Percentiles rank a stretch among this genome's conserved stretches.
These are phyloP conservation scores for Pogoniulus pusillus DNA, from an alignment of 2,797 vertebrate genomes.

Conservation along the genomic window DNA sequence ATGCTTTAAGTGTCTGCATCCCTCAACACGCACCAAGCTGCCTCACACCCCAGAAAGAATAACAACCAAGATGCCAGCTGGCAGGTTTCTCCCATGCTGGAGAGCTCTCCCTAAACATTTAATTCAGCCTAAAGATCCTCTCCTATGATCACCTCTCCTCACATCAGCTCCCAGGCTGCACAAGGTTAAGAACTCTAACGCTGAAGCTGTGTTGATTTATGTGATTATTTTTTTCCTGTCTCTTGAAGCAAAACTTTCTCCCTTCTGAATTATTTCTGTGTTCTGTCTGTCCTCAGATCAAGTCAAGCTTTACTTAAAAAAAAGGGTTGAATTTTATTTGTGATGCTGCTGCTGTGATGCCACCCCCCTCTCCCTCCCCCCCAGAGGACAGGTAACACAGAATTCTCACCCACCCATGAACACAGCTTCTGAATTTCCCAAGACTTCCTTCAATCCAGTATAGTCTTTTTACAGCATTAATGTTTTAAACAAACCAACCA, in stretches of 20 bases:
- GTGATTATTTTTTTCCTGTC: fast-evolving
- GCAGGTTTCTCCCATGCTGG: neutral
- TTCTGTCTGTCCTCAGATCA: neutral
- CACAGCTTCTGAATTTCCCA: neutral
- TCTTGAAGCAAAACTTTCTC: neutral
- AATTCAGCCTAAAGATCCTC: neutral
- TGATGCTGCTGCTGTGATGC: neutral
- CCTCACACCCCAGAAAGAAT: neutral
- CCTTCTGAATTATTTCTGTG: neutral
- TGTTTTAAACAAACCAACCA: neutral
- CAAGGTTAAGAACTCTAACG: neutral
- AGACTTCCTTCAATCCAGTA: fast-evolving
- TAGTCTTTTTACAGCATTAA: neutral
- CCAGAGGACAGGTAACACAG: neutral
- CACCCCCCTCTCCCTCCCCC: no score
- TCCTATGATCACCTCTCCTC: neutral
- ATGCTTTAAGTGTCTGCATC: neutral
- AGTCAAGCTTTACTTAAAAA: neutral
- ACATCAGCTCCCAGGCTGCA: neutral
- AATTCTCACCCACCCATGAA: neutral
- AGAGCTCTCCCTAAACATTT: neutral
- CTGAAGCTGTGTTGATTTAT: neutral
- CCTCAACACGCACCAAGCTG: neutral
- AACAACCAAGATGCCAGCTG: neutral
- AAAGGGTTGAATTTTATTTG: neutral